Evolutionary conservation across 2,797 vertebrate species (phyloP), one percentile per base, ranked within the genome.

Genomic region (Sebastes jordani): DNA sequence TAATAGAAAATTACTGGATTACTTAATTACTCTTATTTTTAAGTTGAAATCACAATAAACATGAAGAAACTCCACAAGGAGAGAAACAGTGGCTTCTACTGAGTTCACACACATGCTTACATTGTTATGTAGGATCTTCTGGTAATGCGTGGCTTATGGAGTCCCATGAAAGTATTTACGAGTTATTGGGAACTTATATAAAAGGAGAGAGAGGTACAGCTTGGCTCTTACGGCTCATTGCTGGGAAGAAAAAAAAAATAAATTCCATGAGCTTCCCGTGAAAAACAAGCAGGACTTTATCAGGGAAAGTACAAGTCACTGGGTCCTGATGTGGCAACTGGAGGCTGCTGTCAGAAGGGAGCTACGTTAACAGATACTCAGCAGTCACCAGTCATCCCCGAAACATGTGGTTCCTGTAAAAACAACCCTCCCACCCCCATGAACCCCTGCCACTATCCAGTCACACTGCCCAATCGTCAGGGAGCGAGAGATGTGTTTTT

Each of bases 401-500:
- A 92, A 92, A 93, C 93, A 94, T 94, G 92, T 94, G 93, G 91
- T 93, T 94, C 91, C 87, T 94, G 92, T 93, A 93, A 94, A 94
- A 93, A 92, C 85, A 91, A 82, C 80, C 86, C 80, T 4, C 14
- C 62, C 34, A 18, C 73, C 71, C 54, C 55, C 60, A 34, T 68
- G 82, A 87, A 89, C 77, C 79, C 82, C 78, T 78, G 80, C 82
- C 85, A 86, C 84, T 82, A 83, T 84, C 85, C 88, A 86, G 84
- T 91, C 91, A 89, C 82, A 84, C 78, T 84, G 80, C 73, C 87
- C 80, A 74, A 54, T 60, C 67, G n/a, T 72, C 82, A 79, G 75
- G 78, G 83, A 77, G 84, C 71, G 18, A 81, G 88, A 91, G 88
- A 91, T 93, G 87, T 94, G 91, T 93, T 94, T 95, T 94, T 94